Base-by-base conservation (phyloP, 2,797 vertebrate species). In the Semotilus atromaculatus region DNA sequence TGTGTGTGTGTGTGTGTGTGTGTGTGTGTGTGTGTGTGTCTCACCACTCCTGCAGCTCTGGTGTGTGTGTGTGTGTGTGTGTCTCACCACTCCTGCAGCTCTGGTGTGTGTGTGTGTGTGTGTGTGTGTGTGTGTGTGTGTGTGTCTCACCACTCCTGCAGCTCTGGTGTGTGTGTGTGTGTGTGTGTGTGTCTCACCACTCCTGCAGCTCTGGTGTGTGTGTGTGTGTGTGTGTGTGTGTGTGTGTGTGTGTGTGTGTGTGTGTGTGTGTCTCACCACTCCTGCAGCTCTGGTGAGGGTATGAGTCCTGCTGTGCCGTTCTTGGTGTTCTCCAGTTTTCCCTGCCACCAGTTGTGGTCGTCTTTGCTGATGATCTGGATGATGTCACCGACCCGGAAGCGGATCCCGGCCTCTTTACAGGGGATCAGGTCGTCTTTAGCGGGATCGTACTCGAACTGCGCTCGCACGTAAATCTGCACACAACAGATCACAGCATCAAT, bases 331-430 rank as follows among this genome's bases (percentile, higher is more conserved):
- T 99, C 98, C 92, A 99, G 96, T 91, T 98, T 98, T 89, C 97
- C 98, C 93, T 99, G 98, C 98, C 98, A 99, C 98, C 98, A 99
- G 92, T 99, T 99, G 92, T 98, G 97, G 93, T 99, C 98, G 70
- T 99, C 97, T 93, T 99, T 99, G 93, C 97, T 98, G 94, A 99
- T 99, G 88, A 99, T 99, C 94, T 99, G 98, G 92, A 99, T 97
- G 93, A 99, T 97, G 93, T 99, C 97, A 13, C 97, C 97, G 88
- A 98, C 97, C 85, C 94, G 92, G 93, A 99, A 99, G 85, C 95
- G 96, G 86, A 99, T 95, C 86, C 98, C 98, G 73, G 98, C 98
- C 94, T 99, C 98, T 93, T 98, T 99, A 92, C 97, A 99, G 88
- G 98, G 98, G 91, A 99, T 99, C 90, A 99, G 97, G 83, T 99